Base-by-base conservation (phyloP, 1,140 invertebrate species). In the Hypothenemus hampei region DNA sequence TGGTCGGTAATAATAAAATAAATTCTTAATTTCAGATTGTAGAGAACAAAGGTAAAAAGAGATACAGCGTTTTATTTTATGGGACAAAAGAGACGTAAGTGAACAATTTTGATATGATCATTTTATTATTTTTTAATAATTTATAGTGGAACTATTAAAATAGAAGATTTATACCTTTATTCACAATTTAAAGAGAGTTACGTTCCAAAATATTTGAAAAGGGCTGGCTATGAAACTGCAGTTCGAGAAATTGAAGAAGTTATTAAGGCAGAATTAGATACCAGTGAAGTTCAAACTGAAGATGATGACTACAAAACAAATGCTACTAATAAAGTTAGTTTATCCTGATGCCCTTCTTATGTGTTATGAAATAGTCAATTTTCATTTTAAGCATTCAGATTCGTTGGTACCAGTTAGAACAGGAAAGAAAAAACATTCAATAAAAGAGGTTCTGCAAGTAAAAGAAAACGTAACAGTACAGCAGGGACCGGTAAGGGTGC, bases 71-170 rank as follows among this genome's bases (percentile, higher is more conserved):
- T 52, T 87, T 87, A 70, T 97, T 97, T 73, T 97, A 92, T 77
- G 93, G 93, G 4, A 97, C 93, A 11, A 85, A 88, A 63, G 93
- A 97, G 81, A 91, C 85, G 84, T 93, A 80, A 87, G 86, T 81
- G 47, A 13, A 4, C 7, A 15, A n/a, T n/a, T n/a, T n/a, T n/a
- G n/a, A n/a, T n/a, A n/a, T n/a, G n/a, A n/a, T n/a, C n/a, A n/a
- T n/a, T n/a, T n/a, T n/a, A n/a, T n/a, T n/a, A n/a, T n/a, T n/a
- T n/a, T n/a, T n/a, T n/a, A n/a, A n/a, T n/a, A n/a, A n/a, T n/a
- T 67, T 68, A 49, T 53, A 73, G 70, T 8, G 72, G 66, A 5
- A 47, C 53, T 6, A 68, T 72, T 37, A 72, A 72, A 58, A 39
- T 49, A n/a, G 71, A 73, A 52, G 69, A 74, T 57, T 40, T 74